phyloP scores from a whole-genome alignment of 2,797 vertebrate species.

The Streptopelia turtur region DNA sequence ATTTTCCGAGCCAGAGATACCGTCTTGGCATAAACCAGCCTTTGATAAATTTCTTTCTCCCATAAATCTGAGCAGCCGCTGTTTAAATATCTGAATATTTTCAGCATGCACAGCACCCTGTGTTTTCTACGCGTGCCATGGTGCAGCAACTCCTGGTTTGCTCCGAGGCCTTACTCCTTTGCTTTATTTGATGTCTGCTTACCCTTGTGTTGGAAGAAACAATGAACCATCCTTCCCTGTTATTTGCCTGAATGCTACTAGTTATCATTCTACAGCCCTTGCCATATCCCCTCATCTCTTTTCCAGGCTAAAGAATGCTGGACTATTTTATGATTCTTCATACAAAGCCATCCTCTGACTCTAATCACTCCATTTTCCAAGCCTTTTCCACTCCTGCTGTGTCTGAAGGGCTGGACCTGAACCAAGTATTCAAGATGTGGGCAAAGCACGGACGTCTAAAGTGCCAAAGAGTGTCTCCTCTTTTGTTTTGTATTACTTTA shows the following conservation, averaged over 20 bases:
- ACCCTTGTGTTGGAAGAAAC: neutral
- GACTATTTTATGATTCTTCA: neutral
- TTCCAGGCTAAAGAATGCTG: constrained; percentile 21
- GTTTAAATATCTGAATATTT: neutral
- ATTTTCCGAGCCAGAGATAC: neutral
- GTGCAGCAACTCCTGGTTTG: neutral
- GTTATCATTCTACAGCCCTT: neutral
- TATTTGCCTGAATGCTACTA: neutral
- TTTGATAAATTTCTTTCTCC: neutral
- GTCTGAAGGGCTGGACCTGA: constrained; percentile 43
- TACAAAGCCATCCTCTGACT: constrained; percentile 25
- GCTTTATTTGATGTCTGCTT: neutral
- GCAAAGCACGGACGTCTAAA: constrained; percentile 42
- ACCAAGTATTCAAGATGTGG: constrained; percentile 34
- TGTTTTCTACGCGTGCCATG: rapidly evolving
- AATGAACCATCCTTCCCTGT: neutral
- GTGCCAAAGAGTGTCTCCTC: constrained; percentile 22
- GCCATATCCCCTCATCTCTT: neutral
- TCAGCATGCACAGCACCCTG: neutral
- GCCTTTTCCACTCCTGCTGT: constrained; percentile 50
- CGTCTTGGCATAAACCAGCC: neutral
- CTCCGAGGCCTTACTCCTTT: neutral
- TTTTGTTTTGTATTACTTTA: constrained; percentile 51
- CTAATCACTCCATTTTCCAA: constrained; percentile 29
- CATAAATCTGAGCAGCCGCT: neutral